Conservation (phyloP, 2,888 invertebrate species). For the Thymelicus lineola region DNA sequence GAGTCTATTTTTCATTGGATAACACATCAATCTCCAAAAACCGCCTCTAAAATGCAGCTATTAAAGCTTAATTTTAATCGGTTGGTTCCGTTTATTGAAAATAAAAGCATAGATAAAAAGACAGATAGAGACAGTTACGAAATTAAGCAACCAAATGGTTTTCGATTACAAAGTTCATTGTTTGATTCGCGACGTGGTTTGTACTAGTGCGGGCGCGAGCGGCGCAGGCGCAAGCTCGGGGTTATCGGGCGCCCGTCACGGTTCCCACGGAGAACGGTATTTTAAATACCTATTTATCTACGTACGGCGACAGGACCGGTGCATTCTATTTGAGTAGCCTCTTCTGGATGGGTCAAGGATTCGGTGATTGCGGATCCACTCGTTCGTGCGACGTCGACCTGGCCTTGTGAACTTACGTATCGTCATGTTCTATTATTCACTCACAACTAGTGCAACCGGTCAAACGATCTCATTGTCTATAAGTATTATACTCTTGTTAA, state of each 20-base stretch:
- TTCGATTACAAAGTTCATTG: slow-evolving; percentile 76
- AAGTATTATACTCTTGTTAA: slow-evolving; percentile 23
- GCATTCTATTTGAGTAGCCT: slow-evolving; percentile 80
- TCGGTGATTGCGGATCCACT: slow-evolving; percentile 79
- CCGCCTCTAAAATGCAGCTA: slow-evolving; percentile 51
- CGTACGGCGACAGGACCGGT: slow-evolving; percentile 79
- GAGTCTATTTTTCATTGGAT: slow-evolving; percentile 50
- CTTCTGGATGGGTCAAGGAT: slow-evolving; percentile 85
- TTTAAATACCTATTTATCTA: slow-evolving; percentile 83
- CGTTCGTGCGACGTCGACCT: slow-evolving; percentile 66
- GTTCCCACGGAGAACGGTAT: slow-evolving; percentile 83
- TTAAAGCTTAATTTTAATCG: slow-evolving; percentile 64
- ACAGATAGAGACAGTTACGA: slow-evolving; percentile 74
- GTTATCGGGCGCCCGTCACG: slow-evolving; percentile 72
- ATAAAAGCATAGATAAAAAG: slow-evolving; percentile 77
- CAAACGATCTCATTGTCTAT: slow-evolving; percentile 31
- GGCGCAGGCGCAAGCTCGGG: slow-evolving; percentile 55
- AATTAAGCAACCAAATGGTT: slow-evolving; percentile 79
- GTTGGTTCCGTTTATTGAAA: slow-evolving; percentile 69
- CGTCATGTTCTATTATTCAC: slow-evolving; percentile 73
- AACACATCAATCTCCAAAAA: slow-evolving; percentile 38
- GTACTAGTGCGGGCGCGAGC: slow-evolving; percentile 48
- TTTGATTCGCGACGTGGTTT: slow-evolving; percentile 69
- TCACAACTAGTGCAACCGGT: slow-evolving; percentile 34
- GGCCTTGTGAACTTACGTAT: slow-evolving; percentile 74